Conservation (phyloP, 1,140 invertebrate genomes). For the Panagrolaimus sp. region DNA sequence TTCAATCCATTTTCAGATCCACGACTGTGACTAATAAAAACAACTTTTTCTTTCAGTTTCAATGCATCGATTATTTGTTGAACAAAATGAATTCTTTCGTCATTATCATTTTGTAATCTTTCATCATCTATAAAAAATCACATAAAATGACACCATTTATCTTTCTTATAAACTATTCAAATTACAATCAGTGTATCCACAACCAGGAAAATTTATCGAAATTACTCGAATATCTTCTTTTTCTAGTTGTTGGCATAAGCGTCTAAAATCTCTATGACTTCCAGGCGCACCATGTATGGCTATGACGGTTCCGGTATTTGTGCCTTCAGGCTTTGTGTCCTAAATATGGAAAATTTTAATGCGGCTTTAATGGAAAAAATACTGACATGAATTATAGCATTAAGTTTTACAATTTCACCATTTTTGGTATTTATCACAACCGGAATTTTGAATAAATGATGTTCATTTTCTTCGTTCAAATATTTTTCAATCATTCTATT, state of each 20-base stretch:
- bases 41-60: conserved; percentile 28
- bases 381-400: conserved; percentile 12
- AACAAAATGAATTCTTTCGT: conserved; percentile 37
- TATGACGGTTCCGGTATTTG: conserved; percentile 29
- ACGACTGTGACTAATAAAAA: conserved; percentile 43
- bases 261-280: conserved; percentile 52
- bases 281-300: conserved; percentile 38
- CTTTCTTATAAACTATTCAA: not conserved
- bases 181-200: conserved; percentile 42
- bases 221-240: conserved; percentile 35
- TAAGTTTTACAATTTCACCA: not conserved
- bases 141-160: not conserved
- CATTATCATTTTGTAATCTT: conserved; percentile 30
- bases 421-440: not conserved
- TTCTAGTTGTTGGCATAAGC: conserved; percentile 33
- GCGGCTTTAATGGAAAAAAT: too few relatives aligned
- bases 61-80: conserved; percentile 38
- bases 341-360: not conserved
- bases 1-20: conserved; percentile 44
- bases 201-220: conserved; percentile 44
- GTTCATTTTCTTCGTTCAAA: too few relatives aligned
- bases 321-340: conserved; percentile 29
- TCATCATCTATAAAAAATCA: conserved; percentile 36
- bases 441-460: not conserved
- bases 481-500: too few relatives aligned